Evolutionary conservation across 2,113 vertebrate genomes (phyloP), one percentile per base, ranked within the genome.

Genomic region (Gila orcuttii): DNA sequence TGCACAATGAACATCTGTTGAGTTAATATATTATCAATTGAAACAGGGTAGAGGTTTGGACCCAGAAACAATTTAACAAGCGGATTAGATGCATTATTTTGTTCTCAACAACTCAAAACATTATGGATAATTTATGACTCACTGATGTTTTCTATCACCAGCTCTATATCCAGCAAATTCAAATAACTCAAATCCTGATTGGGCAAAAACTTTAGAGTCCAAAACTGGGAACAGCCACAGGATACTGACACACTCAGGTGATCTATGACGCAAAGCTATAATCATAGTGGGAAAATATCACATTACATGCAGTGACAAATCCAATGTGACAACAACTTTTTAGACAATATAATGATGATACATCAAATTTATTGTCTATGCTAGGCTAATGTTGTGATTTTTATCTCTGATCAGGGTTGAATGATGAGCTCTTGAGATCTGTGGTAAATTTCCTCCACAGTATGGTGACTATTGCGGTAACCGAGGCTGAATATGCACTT

Each of bases 401-500:
- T 57, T 50, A 19, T 55, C 55, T 79, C 21, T 79, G 86, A 80
- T 78, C 90, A 98, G 98, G 94, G 89, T 90, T 93, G 88, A 93
- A 91, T 57, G 96, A 96, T 89, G 97, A 99, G 87, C 95, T 98
- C 87, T 93, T 96, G 60, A 93, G 94, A 0, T 95, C 95, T 0
- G 91, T 97, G 45, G 95, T 97, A 89, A 96, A 95, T 93, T 99
- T 98, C 95, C 97, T 96, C 91, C 96, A 96, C 94, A 98, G 96
- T 91, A 98, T 98, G 96, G 94, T 92, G 21, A 94, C 94, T 45
- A 93, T 99, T 59, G 93, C 93, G n/a, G 93, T 97, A 87, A 96
- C 95, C 0, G 96, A 97, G 86, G 93, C 93, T 0, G 97, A 99
- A 68, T 99, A 99, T n/a, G 91, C 96, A 9, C 94, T 99, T 80